phyloP scores from a whole-genome alignment of 2,888 invertebrate species.

The Spisula solida region DNA sequence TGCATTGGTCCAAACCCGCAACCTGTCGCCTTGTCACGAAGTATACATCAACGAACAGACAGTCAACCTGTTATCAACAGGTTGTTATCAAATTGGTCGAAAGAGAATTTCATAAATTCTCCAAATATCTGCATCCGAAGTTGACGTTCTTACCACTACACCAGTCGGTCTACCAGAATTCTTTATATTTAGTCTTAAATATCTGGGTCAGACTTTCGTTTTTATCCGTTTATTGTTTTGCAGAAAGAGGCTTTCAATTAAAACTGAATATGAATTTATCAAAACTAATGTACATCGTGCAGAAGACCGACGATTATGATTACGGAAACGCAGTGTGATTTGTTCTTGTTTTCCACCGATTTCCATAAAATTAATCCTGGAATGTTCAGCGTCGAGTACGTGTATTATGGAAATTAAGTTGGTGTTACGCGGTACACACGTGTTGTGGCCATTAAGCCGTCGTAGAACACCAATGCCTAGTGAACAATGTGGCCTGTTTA shows the following conservation, averaged over 20 bases:
- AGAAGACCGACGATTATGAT: too few relatives aligned
- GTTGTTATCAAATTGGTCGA: too few relatives aligned
- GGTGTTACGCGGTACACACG: background rate
- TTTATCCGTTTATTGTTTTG: background rate
- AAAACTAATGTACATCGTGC: background rate
- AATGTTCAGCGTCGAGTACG: background rate
- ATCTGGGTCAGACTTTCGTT: too few relatives aligned
- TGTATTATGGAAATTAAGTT: constrained; percentile 9
- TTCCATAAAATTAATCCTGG: background rate
- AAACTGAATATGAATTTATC: background rate
- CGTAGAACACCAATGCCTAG: background rate
- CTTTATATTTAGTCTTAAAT: too few relatives aligned
- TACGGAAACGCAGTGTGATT: background rate
- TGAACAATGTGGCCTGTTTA: background rate
- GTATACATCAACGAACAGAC: too few relatives aligned
- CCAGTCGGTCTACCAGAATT: too few relatives aligned
- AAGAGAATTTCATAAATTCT: too few relatives aligned
- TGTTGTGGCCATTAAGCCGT: constrained; percentile 1
- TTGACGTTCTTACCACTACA: too few relatives aligned
- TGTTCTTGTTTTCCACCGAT: background rate
- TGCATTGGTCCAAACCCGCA: too few relatives aligned
- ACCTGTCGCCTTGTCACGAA: too few relatives aligned
- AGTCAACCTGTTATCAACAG: too few relatives aligned
- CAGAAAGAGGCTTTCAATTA: background rate
- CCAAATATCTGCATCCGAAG: too few relatives aligned